Evolutionary conservation across 2,797 vertebrate species (phyloP).

Genomic region (Chaunax sp.): DNA sequence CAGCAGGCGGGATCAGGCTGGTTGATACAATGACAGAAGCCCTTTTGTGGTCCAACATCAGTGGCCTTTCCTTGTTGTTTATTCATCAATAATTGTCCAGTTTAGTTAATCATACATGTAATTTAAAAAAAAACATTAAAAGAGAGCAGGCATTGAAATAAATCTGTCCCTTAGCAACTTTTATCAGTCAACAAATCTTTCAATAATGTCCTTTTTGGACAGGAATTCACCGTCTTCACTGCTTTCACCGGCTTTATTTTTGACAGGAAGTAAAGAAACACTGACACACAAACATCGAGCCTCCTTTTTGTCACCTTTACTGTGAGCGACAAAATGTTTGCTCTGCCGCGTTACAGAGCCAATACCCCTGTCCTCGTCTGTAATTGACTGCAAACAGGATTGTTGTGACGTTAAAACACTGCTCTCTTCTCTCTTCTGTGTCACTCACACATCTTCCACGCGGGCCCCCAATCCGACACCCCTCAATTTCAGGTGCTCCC

Average conservation of each 20-base stretch:
- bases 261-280: slow-evolving; percentile 47
- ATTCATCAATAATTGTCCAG: slow-evolving; percentile 15
- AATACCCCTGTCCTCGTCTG: slow-evolving; percentile 77
- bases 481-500: slow-evolving; percentile 54
- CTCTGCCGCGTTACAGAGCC: slow-evolving; percentile 73
- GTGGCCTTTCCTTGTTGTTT: slow-evolving; percentile 20
- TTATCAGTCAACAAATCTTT: slow-evolving; percentile 25
- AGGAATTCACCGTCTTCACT: slow-evolving; percentile 39
- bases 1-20: slow-evolving; percentile 63
- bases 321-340: slow-evolving; percentile 76
- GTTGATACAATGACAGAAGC: slow-evolving; percentile 52
- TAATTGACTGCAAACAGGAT: slow-evolving; percentile 86
- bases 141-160: slow-evolving; percentile 9
- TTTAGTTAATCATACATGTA: slow-evolving; percentile 35
- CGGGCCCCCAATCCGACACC: slow-evolving; percentile 41
- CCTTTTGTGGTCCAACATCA: slow-evolving; percentile 49
- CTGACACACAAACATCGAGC: slow-evolving; percentile 61
- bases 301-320: slow-evolving; percentile 69
- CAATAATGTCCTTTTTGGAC: slow-evolving; percentile 59
- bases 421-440: slow-evolving; percentile 66
- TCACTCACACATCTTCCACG: slow-evolving; percentile 42
- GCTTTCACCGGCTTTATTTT: slow-evolving; percentile 30
- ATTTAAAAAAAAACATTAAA: slow-evolving; percentile 19
- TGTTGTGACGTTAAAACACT: slow-evolving; percentile 78
- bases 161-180: slow-evolving; percentile 27